Percentiles rank a stretch among this genome's conserved stretches.
Conservation (phyloP, 2,113 vertebrate genomes). For the Cromileptes altivelis region DNA sequence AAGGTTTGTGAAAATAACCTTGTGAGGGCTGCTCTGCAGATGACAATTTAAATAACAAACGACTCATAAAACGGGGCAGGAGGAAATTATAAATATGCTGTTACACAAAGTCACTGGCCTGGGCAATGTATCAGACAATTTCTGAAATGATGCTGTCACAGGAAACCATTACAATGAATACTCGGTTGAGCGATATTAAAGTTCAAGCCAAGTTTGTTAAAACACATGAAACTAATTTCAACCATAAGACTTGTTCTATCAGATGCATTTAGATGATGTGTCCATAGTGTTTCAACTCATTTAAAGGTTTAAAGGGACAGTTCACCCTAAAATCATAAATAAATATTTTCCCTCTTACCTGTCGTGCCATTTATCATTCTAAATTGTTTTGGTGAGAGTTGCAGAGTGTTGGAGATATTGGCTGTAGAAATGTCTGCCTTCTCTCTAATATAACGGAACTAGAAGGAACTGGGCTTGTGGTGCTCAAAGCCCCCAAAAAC, state of each 20-base stretch:
- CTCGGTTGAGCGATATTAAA: conserved; percentile 19
- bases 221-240: conserved; percentile 17
- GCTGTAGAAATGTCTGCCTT: too few species aligned
- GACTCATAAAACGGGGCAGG: conserved; percentile 29
- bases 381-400: too few species aligned
- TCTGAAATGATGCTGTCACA: conserved; percentile 17
- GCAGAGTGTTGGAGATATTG: too few species aligned
- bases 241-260: conserved; percentile 23
- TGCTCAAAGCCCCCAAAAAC: too few species aligned
- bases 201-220: conserved; percentile 7
- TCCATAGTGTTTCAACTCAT: conserved; percentile 27
- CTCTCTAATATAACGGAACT: too few species aligned
- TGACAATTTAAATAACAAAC: conserved; percentile 47
- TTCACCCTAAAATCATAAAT: too few species aligned
- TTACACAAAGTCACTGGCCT: conserved; percentile 25
- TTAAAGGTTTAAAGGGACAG: conserved; percentile 5
- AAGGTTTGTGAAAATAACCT: conserved; percentile 41
- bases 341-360: too few species aligned
- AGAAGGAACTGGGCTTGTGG: too few species aligned
- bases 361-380: too few species aligned
- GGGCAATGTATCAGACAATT: conserved; percentile 30
- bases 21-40: conserved; percentile 22
- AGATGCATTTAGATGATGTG: conserved; percentile 13
- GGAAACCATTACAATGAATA: conserved; percentile 23
- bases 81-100: conserved; percentile 36